Evolutionary conservation across 2,113 vertebrate species (phyloP), one percentile per base, ranked within the genome.

Genomic region (Anhinga rufa): DNA sequence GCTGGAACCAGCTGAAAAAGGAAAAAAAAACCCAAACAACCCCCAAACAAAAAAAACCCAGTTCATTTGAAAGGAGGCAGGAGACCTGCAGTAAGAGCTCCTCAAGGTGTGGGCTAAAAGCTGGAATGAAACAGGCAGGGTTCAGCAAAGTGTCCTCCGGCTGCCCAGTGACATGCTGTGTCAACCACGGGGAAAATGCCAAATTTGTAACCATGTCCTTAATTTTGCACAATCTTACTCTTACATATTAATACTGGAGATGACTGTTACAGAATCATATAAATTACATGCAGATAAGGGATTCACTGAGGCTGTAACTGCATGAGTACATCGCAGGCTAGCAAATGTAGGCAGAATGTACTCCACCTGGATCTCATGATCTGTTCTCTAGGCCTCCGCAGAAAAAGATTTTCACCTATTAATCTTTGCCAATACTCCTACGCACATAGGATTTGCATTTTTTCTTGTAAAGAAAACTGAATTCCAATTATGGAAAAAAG

Each of bases 101-200:
- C 13, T 40, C 22, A 24, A 42, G 17, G 21, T 42, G 31, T 54
- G 52, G 36, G 36, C 34, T 64, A 40, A 71, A 80, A 25, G 9
- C 9, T n/a, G 55, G 58, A 46, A 70, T 0, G 3, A 75, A 80
- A 74, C 0, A 0, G 38, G 51, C 12, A 82, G 52, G 36, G 36
- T 12, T 70, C 54, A 57, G n/a, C 17, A 28, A 57, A 22, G 21
- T 31, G 34, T 36, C 46, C 55, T 75, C 36, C 21, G 21, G 15
- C 46, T 15, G 34, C 21, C 25, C 10, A 22, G 62, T 3, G 6
- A 62, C 25, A 51, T 4, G 15, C 19, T 58, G 57, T 2, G 48
- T 38, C n/a, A 82, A 4, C n/a, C 26, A 52, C 2, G 3, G 10
- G 5, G 16, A 31, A 78, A 92, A 40, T 4, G 22, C 32, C 9